These are phyloP conservation scores for Heliconius erato DNA, from an alignment of 2,888 invertebrate species.

Conservation along the genomic window DNA sequence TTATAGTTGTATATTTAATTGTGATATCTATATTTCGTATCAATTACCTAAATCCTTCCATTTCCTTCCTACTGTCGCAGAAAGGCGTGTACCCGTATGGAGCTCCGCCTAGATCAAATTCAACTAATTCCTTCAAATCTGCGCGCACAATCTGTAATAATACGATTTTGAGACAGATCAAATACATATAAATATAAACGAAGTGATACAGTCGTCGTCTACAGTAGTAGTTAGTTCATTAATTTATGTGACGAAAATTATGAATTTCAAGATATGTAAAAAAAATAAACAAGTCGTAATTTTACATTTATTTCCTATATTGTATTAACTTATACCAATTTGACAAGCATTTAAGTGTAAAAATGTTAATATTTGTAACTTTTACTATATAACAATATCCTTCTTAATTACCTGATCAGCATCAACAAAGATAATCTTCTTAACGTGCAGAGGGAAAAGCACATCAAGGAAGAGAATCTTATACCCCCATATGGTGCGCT, in stretches of 20 bases:
- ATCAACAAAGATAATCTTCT: slow-evolving; percentile 99
- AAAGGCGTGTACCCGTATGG: slow-evolving; percentile 99
- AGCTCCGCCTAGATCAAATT: slow-evolving; percentile 96
- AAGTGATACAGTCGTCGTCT: no score
- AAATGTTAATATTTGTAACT: background rate
- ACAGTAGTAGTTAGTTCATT: no score
- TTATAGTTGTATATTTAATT: no score
- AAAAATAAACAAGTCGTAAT: background rate
- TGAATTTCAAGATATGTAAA: background rate
- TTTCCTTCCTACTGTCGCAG: slow-evolving; percentile 98
- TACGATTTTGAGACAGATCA: background rate
- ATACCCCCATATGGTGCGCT: slow-evolving; percentile 99
- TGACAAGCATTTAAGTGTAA: background rate
- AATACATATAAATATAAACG: no score
- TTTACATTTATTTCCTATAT: background rate
- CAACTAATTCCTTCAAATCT: slow-evolving; percentile 96
- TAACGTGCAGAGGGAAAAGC: slow-evolving; percentile 98
- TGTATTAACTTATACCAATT: background rate
- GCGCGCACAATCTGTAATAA: slow-evolving; percentile 92
- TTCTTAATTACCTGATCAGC: slow-evolving; percentile 94
- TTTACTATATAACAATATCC: background rate
- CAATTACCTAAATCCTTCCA: slow-evolving; percentile 97
- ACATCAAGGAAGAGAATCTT: slow-evolving; percentile 99
- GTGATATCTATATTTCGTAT: background rate
- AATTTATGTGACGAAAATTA: no score